Conservation (phyloP, 2,797 vertebrate species). For the Aplochiton taeniatus region DNA sequence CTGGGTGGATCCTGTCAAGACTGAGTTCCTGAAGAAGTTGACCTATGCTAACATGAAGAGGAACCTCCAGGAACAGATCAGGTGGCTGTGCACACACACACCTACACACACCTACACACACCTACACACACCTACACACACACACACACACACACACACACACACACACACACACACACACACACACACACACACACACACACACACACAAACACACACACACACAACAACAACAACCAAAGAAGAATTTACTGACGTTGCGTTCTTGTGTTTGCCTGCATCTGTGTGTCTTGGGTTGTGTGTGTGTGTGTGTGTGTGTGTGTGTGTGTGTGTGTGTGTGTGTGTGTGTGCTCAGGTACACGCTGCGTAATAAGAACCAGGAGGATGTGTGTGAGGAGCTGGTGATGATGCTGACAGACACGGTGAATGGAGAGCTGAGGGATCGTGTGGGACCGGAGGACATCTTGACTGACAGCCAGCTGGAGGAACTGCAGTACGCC, state of each 20-base stretch:
- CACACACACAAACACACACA: too few relatives aligned
- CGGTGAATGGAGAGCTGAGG: slow-evolving; percentile 59
- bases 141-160: too few relatives aligned
- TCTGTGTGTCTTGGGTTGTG: background rate
- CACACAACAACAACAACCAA: too few relatives aligned
- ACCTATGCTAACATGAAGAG: slow-evolving; percentile 77
- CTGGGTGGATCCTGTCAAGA: slow-evolving; percentile 75
- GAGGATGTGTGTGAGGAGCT: slow-evolving; percentile 77
- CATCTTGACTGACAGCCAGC: slow-evolving; percentile 48
- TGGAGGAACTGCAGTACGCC: slow-evolving; percentile 67
- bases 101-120: background rate
- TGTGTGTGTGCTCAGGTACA: slow-evolving; percentile 52
- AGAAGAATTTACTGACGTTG: too few relatives aligned
- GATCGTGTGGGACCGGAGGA: slow-evolving; percentile 72
- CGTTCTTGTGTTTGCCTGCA: background rate
- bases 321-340: background rate
- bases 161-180: too few relatives aligned
- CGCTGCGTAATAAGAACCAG: slow-evolving; percentile 61
- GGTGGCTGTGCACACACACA: slow-evolving; percentile 18
- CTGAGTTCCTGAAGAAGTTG: slow-evolving; percentile 79
- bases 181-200: too few relatives aligned
- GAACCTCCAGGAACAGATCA: slow-evolving; percentile 78
- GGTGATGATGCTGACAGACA: slow-evolving; percentile 70
- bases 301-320: slow-evolving; percentile 8
- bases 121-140: too few relatives aligned